Evolutionary conservation across 2,888 invertebrate genomes (phyloP), one percentile per base, ranked within the genome.

Genomic region (Morpho deidamia): DNA sequence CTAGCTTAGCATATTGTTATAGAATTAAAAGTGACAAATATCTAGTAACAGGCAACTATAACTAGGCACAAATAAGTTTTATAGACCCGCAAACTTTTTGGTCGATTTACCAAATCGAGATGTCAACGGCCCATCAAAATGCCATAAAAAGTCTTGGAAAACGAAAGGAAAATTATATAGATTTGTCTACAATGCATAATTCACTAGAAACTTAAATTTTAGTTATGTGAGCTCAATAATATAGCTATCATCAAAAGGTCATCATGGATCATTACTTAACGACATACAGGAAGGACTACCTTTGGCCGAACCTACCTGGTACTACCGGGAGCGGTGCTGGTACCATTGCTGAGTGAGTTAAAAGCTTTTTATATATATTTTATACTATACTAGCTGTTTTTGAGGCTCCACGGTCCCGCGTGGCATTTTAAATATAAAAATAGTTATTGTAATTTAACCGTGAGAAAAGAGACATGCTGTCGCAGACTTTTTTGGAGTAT

Each of bases 231-330:
- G 12, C 32, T 40, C 45, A 52, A 37, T 59, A 52, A 48, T 53
- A n/a, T n/a, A 23, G 14, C 14, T 23, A 23, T 23, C 23, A 23
- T 23, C 23, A 2, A 23, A 23, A 23, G 14, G 7, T 7, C 39
- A 46, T 7, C 59, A 92, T 92, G 91, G 91, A 92, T 76, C 91
- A 92, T 63, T 93, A 91, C 64, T 75, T 92, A 52, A 91, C 93
- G 0, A 92, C 91, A 0, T 93, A 93, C 65, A 82, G 89, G 42
- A 92, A 92, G 66, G 93, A 93, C 71, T 93, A 92, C 63, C 66
- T 92, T 12, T 93, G 93, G 93, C 93, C 93, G 0, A 83, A 83
- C 56, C 56, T 85, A 43, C 84, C 86, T 0, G 76, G 76, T 10
- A 41, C 49, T 0, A 65, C 66, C 0, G 69, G 65, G 0, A 67